Evolutionary conservation across 2,797 vertebrate species (phyloP), one percentile per base, ranked within the genome.

Genomic region (Gallinago solitaria): DNA sequence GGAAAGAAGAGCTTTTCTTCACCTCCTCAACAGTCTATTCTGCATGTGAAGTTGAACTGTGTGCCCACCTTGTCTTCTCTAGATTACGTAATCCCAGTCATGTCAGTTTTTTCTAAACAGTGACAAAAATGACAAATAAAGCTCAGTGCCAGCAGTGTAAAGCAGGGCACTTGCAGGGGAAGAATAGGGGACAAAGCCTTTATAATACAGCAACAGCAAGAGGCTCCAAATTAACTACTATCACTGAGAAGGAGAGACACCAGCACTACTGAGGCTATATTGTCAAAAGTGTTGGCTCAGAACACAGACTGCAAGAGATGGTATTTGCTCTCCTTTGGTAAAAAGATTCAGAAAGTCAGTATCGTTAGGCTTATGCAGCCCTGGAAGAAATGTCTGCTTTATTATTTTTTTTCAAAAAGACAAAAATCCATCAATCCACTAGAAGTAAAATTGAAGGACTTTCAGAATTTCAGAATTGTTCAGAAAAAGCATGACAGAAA

Each of bases 361-460:
- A 14, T 16, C 33, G 39, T 5, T 9, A 25, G n/a, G 12, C 18
- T 56, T n/a, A 70, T 6, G 32, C 12, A 50, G 59, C n/a, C 57
- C 41, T 2, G 6, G 24, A 16, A 24, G 18, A 25, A 80, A 39
- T 0, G 1, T 12, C 3, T 16, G 3, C 6, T 37, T 59, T 7
- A 12, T 18, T 9, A 6, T 6, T 59, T 11, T 33, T 59, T 27
- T 17, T n/a, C n/a, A 9, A 24, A 59, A 41, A 32, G n/a, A 75
- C 54, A 61, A 32, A 71, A 84, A 14, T 20, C 43, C 47, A 70
- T 57, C 32, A 16, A 43, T 28, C 3, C 53, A 19, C 8, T 9
- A 30, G 5, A 47, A 79, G n/a, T 2, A 1, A 27, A 37, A 47
- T 7, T 54, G 28, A 54, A 54, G 11, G 51, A 54, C 19, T 54